Evolutionary conservation across 2,113 vertebrate genomes (phyloP).

Genomic region (Origma solitaria): DNA sequence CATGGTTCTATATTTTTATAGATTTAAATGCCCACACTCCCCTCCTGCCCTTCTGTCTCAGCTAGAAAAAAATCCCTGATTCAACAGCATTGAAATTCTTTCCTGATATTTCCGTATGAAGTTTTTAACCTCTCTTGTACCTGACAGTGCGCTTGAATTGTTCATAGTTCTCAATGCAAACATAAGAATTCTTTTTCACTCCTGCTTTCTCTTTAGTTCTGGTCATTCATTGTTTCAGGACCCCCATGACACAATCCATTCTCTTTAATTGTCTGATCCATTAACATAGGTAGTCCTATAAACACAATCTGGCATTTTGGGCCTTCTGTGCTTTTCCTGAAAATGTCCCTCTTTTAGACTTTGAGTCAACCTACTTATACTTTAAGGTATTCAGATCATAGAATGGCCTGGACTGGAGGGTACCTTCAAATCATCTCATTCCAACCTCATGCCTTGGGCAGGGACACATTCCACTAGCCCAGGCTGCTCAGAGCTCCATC

Average conservation of each 20-base stretch:
- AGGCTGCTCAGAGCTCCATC: not conserved
- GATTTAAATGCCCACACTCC: not conserved
- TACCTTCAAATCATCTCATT: not conserved
- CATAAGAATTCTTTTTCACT: not conserved
- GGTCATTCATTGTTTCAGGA: not conserved
- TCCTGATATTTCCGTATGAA: not conserved
- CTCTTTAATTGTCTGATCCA: not conserved
- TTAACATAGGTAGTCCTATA: not conserved
- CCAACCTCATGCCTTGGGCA: not conserved
- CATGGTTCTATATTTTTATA: not conserved
- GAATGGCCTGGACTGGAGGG: not conserved
- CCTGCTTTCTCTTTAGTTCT: not conserved
- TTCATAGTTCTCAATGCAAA: not conserved
- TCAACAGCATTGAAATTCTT: not conserved
- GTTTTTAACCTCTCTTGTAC: not conserved
- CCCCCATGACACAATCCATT: not conserved
- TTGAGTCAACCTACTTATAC: not conserved
- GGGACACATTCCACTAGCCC: rapidly evolving
- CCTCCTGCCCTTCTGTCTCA: rapidly evolving
- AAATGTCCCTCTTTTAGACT: not conserved
- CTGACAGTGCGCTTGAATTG: not conserved
- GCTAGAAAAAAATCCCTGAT: not conserved
- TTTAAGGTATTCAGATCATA: not conserved
- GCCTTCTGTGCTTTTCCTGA: not conserved
- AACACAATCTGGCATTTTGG: not conserved